These are phyloP conservation scores for Syngnathoides biaculeatus DNA, from an alignment of 2,113 vertebrate genomes.

Conservation along the genomic window DNA sequence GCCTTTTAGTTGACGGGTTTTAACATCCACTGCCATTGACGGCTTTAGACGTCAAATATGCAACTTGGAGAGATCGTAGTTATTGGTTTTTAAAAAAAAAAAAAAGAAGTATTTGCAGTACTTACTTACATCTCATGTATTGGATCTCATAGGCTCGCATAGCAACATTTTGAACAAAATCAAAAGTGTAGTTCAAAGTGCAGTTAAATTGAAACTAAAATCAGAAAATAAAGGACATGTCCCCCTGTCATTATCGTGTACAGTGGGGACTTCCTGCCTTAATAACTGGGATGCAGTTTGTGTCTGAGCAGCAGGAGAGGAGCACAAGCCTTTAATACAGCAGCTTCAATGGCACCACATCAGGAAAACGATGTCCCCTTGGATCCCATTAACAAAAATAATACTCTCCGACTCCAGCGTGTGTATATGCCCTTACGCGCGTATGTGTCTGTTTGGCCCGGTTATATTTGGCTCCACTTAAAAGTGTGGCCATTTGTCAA, in stretches of 20 bases:
- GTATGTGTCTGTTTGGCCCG: slow-evolving; percentile 10
- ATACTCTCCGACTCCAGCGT: slow-evolving; percentile 29
- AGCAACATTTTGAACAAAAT: slow-evolving; percentile 21
- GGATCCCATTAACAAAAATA: slow-evolving; percentile 68
- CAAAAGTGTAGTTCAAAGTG: slow-evolving; percentile 52
- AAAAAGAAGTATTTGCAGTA: too few relatives aligned
- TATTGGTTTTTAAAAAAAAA: too few relatives aligned
- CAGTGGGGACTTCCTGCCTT: slow-evolving; percentile 68
- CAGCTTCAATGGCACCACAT: slow-evolving; percentile 73
- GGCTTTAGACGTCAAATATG: too few relatives aligned
- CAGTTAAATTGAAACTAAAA: slow-evolving; percentile 37
- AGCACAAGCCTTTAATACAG: slow-evolving; percentile 73
- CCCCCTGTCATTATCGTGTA: slow-evolving; percentile 73
- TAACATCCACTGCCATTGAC: too few relatives aligned
- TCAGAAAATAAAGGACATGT: slow-evolving; percentile 53
- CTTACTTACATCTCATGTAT: too few relatives aligned
- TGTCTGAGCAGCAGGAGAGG: slow-evolving; percentile 66
- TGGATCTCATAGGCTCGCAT: background rate
- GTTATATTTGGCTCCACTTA: slow-evolving; percentile 15
- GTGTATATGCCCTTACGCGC: background rate
- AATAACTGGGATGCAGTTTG: slow-evolving; percentile 72
- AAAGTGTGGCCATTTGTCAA: slow-evolving; percentile 25
- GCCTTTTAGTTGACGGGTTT: too few relatives aligned
- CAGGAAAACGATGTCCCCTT: slow-evolving; percentile 62
- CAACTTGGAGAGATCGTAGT: too few relatives aligned